Evolutionary conservation across 1,140 invertebrate genomes (phyloP), one percentile per base, ranked within the genome.

Genomic region (Brachionus koreanus): DNA sequence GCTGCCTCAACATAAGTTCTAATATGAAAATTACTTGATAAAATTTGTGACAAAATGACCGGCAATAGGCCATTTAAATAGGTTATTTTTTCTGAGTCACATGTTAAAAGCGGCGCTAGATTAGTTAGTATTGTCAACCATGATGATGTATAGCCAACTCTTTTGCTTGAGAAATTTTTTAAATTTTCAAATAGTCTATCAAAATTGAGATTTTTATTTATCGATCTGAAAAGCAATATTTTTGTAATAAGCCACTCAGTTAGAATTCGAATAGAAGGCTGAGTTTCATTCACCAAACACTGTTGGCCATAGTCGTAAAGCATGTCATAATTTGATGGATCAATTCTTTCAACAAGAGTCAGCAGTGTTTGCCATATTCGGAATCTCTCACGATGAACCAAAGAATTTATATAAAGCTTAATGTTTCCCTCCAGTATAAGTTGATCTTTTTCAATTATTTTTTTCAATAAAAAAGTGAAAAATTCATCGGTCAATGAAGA

Each of bases 201-300:
- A 39, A 61, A 33, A 10, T 61, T 46, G 39, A 77, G 46, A 82
- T 65, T 16, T 43, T 52, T 23, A 49, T n/a, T 76, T 74, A 12
- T 84, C 63, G 37, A 19, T 39, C 16, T 69, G 5, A 19, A 37
- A 5, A 83, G 23, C 3, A 85, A 61, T 1, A 87, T 76, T 23
- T 83, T 74, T 63, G 86, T 76, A 9, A 84, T 76, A 5, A 86
- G 29, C 86, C 86, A 86, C 65, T 87, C 86, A 49, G 84, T 65
- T n/a, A 84, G 83, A 52, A 86, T 84, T 23, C 86, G 82, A 3
- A 86, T 84, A 25, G 86, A 86, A 3, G 86, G 85, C 82, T 87
- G 86, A 19, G 81, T 83, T 82, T 86, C 86, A 19, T 74, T 63
- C 9, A 83, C 69, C 16, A 87, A 57, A 10, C 74, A 46, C 35